Evolutionary conservation across 1,140 invertebrate species (phyloP), one percentile per base, ranked within the genome.

Genomic region (Hyles vespertilio): DNA sequence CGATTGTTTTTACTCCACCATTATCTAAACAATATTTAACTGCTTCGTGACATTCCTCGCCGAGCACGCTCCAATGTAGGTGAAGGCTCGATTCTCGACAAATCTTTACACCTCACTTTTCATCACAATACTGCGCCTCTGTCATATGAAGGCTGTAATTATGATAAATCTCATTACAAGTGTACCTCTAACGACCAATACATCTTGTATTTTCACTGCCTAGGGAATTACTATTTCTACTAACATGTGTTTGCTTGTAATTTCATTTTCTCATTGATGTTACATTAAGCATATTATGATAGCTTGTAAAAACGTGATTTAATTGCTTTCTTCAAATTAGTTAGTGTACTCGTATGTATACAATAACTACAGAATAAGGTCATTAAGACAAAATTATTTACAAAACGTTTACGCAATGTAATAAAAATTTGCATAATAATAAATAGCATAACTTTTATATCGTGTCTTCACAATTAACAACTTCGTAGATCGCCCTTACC

Each of bases 11-110:
- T 74, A 84, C 75, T 72, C 79, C 72, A 62, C 71, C 67, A 85
- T 88, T 81, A 85, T 83, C 81, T 74, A 80, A 79, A 80, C 77
- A 75, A 70, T 75, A 75, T 77, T 82, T 76, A 72, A 74, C 81
- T 76, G 72, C 74, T 81, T 84, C 82, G 82, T 82, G 83, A 86
- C 85, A 87, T 85, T 81, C 85, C 85, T 81, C 79, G 79, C 77
- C 84, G 81, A 88, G 81, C 75, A 79, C 79, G 74, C 62, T 63
- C 59, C 69, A 80, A 87, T 85, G 73, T 85, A 63, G 83, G 85
- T 85, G 84, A 84, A 88, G 83, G 85, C 70, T 74, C 59, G 59
- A 71, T 63, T 75, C 71, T 77, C 73, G 64, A 65, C 62, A 67
- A 70, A 75, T 66, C 65, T 48, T 51, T 32, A 10, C 3, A 8